These are phyloP conservation scores for Lathamus discolor DNA, from an alignment of 2,113 vertebrate genomes.

Conservation along the genomic window DNA sequence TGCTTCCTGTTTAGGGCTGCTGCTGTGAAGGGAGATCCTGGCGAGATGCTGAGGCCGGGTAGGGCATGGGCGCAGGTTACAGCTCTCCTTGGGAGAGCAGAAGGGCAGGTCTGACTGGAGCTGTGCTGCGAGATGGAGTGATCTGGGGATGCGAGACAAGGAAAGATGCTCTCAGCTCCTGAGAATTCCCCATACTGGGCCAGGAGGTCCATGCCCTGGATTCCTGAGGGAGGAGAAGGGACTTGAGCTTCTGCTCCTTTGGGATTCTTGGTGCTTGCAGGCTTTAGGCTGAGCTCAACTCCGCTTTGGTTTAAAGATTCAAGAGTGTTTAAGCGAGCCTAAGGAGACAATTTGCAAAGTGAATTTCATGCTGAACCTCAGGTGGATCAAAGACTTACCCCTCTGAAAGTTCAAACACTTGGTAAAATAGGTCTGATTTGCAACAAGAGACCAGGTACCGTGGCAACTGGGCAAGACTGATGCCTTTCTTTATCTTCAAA, in stretches of 20 bases:
- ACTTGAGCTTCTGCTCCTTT: not conserved
- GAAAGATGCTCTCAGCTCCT: not conserved
- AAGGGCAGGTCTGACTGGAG: not conserved
- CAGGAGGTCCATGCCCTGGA: not conserved
- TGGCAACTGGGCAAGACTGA: accelerated
- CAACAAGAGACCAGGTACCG: not conserved
- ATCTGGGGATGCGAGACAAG: not conserved
- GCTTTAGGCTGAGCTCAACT: not conserved
- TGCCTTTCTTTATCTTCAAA: not conserved
- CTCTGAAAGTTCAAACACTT: not conserved
- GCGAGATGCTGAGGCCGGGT: not conserved
- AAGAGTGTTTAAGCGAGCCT: not conserved
- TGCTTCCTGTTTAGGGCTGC: slow-evolving; percentile 15
- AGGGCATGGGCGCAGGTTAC: not conserved
- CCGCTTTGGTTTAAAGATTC: not conserved
- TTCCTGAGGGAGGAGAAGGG: not conserved
- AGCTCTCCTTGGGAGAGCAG: not conserved
- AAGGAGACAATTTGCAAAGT: not conserved
- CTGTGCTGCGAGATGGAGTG: not conserved
- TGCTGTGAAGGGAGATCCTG: not conserved
- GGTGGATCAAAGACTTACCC: not conserved
- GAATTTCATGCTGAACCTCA: not conserved
- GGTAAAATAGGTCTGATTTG: not conserved
- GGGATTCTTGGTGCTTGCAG: not conserved
- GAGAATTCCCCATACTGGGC: accelerated